A percentile compares a stretch with the other conserved stretches of the same genome.
These are phyloP conservation scores for Nematopogon swammerdamellus DNA, from an alignment of 2,888 invertebrate species.

Conservation along the genomic window DNA sequence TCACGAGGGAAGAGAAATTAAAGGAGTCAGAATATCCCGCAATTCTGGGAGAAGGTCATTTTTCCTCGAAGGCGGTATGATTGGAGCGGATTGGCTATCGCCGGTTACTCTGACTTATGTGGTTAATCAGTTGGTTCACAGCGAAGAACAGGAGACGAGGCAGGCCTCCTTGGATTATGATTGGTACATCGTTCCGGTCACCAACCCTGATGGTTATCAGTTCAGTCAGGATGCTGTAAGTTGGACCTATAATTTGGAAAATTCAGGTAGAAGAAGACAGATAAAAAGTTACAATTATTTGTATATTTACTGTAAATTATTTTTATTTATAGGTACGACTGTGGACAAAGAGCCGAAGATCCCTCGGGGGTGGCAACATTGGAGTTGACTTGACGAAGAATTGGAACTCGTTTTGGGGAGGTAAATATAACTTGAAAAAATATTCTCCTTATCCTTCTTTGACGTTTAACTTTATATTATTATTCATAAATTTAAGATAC, in stretches of 20 bases:
- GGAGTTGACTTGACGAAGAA: slow-evolving; percentile 65
- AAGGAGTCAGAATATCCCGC: slow-evolving; percentile 35
- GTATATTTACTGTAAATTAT: not conserved
- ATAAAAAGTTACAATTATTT: too few relatives aligned
- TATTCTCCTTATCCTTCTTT: not conserved
- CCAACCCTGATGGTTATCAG: slow-evolving; percentile 76
- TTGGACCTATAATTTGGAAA: slow-evolving; percentile 1
- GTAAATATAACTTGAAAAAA: slow-evolving; percentile 17
- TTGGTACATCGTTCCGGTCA: slow-evolving; percentile 72
- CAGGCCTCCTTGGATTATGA: slow-evolving; percentile 55
- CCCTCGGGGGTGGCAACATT: slow-evolving; percentile 25
- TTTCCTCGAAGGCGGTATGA: slow-evolving; percentile 53
- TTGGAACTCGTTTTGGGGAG: slow-evolving; percentile 63
- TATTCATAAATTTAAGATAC: too few relatives aligned
- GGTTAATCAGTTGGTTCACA: slow-evolving; percentile 58
- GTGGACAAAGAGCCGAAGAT: slow-evolving; percentile 64
- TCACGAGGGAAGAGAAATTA: slow-evolving; percentile 44
- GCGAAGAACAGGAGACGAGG: slow-evolving; percentile 40
- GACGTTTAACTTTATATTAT: too few relatives aligned
- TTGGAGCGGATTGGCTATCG: slow-evolving; percentile 75
- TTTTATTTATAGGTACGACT: slow-evolving; percentile 41
- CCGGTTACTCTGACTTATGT: slow-evolving; percentile 63
- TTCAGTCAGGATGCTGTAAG: slow-evolving; percentile 60
- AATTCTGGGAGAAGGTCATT: slow-evolving; percentile 23
- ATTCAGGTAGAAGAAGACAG: too few relatives aligned